Evolutionary conservation across 2,888 invertebrate species (phyloP).

Genomic region (Tenthredo mesomela): DNA sequence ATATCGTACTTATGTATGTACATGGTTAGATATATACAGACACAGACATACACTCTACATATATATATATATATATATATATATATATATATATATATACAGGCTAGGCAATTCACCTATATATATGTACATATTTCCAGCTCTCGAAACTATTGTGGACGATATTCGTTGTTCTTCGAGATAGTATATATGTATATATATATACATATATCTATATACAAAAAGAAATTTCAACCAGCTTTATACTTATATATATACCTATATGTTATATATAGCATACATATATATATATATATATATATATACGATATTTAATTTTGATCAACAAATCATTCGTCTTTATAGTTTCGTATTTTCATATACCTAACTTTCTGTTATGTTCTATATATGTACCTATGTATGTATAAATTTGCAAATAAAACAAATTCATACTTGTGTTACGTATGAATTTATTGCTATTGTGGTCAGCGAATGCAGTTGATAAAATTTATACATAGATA

Average conservation of each 20-base stretch:
- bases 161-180: slow-evolving; percentile 13
- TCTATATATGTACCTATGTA: neutral
- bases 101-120: slow-evolving; percentile 38
- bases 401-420: neutral
- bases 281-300: neutral
- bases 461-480: neutral
- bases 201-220: neutral
- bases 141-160: neutral
- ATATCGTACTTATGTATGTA: neutral
- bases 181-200: neutral
- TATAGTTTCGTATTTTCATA: neutral
- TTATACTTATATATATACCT: neutral
- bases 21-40: neutral
- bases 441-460: neutral
- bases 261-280: no score
- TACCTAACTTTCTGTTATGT: no score
- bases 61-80: slow-evolving; percentile 27
- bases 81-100: neutral
- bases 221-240: no score
- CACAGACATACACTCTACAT: neutral
- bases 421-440: neutral
- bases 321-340: neutral
- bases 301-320: neutral
- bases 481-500: neutral
- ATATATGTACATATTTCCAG: slow-evolving; percentile 10